Evolutionary conservation across 2,113 vertebrate genomes (phyloP).

Genomic region (Neomonachus schauinslandi): DNA sequence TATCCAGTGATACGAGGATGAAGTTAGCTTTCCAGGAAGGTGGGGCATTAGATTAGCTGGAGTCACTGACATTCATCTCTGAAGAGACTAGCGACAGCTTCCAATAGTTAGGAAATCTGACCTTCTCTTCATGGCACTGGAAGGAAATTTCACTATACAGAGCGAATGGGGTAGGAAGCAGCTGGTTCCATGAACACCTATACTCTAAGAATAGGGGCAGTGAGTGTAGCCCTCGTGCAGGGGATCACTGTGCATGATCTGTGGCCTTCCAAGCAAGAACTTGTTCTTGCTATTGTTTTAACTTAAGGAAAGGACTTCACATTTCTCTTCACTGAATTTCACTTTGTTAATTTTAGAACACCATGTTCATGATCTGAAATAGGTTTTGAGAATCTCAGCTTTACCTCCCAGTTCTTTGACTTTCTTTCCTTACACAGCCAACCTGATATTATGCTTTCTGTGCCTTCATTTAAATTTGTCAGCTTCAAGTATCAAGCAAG

Average conservation of each 20-base stretch:
- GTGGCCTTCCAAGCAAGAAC: neutral
- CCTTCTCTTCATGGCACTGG: neutral
- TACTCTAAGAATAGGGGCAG: neutral
- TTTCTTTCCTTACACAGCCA: neutral
- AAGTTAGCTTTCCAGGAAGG: neutral
- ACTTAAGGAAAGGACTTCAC: neutral
- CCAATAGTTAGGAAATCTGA: neutral
- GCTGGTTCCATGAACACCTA: neutral
- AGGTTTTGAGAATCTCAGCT: neutral
- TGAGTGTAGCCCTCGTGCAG: rapidly evolving
- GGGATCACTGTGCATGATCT: neutral
- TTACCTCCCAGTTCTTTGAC: neutral
- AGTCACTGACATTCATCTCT: neutral
- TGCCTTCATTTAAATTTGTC: neutral
- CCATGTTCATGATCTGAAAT: neutral
- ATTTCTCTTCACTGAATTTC: neutral
- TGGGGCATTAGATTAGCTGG: neutral
- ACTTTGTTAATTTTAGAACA: neutral
- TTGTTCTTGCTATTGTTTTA: neutral
- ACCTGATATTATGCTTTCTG: neutral
- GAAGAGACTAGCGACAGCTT: neutral
- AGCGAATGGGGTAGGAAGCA: neutral
- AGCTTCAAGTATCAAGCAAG: neutral
- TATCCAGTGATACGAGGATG: neutral
- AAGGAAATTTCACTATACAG: neutral